Evolutionary conservation across 1,140 invertebrate species (phyloP).

Genomic region (Goniozus legneri): DNA sequence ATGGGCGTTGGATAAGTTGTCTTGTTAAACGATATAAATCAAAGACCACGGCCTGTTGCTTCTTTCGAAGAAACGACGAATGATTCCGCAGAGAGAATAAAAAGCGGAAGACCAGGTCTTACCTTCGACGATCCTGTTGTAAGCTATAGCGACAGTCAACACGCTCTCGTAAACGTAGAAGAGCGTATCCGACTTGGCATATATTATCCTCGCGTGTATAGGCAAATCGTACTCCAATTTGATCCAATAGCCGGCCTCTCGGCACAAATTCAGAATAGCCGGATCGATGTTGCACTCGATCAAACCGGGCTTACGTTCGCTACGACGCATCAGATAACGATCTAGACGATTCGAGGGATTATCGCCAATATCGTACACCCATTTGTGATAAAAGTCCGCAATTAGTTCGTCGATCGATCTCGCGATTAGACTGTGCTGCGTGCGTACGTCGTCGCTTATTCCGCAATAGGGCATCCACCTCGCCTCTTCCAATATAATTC

Average conservation of each 20-base stretch:
- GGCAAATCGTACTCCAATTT: conserved; percentile 66
- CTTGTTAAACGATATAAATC: too few species aligned
- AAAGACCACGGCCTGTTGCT: too few species aligned
- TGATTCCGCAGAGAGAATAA: too few species aligned
- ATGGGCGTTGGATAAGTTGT: too few species aligned
- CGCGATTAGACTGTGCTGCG: conserved; percentile 64
- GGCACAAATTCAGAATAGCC: conserved; percentile 58
- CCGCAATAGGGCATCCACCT: conserved; percentile 69
- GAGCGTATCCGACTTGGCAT: conserved; percentile 62
- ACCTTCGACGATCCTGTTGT: conserved; percentile 73
- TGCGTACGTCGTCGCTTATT: conserved; percentile 66
- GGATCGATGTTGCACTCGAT: conserved; percentile 78
- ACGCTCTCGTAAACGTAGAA: conserved; percentile 71
- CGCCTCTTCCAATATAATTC: conserved; percentile 64
- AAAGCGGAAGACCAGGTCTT: too few species aligned
- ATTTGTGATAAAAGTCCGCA: conserved; percentile 62
- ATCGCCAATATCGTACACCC: conserved; percentile 59
- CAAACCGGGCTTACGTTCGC: conserved; percentile 58
- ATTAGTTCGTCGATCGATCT: conserved; percentile 65
- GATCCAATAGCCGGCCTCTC: conserved; percentile 69
- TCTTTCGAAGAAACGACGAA: too few species aligned
- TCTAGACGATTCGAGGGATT: conserved; percentile 64
- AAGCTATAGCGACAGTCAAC: conserved; percentile 70
- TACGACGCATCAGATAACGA: conserved; percentile 67
- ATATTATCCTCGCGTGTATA: conserved; percentile 59